Conservation (phyloP, 92 coral and sea anemone genomes). For the Bergia sp. region DNA sequence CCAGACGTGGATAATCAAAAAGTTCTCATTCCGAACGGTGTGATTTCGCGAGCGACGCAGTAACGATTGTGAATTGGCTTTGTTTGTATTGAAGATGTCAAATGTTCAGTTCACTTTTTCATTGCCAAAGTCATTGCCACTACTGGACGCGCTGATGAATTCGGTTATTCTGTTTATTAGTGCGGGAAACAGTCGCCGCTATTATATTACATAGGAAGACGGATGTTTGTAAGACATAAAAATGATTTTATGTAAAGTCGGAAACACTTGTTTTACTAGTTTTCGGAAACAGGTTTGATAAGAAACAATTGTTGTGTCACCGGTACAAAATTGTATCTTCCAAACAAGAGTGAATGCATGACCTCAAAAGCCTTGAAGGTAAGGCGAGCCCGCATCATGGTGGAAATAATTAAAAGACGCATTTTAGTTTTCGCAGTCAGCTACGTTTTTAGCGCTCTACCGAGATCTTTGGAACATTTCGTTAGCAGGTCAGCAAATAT, state of each 20-base stretch:
- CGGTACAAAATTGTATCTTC: not conserved
- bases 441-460: too few relatives aligned
- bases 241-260: not conserved
- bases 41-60: not conserved
- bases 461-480: too few relatives aligned
- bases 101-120: not conserved
- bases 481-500: too few relatives aligned
- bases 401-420: too few relatives aligned
- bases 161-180: not conserved
- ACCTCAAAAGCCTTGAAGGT: too few relatives aligned
- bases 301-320: not conserved
- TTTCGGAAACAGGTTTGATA: constrained; percentile 17
- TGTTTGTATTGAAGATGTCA: not conserved
- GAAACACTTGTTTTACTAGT: constrained; percentile 8
- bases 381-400: too few relatives aligned
- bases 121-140: not conserved
- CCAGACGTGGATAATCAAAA: not conserved
- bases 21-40: not conserved
- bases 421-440: too few relatives aligned
- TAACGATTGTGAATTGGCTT: not conserved
- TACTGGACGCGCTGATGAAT: not conserved
- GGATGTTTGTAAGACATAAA: not conserved
- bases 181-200: not conserved
- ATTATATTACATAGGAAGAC: not conserved
- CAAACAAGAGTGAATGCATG: not conserved